Base-by-base conservation (phyloP, 1,140 invertebrate genomes). In the Zaprionus gabonicus region DNA sequence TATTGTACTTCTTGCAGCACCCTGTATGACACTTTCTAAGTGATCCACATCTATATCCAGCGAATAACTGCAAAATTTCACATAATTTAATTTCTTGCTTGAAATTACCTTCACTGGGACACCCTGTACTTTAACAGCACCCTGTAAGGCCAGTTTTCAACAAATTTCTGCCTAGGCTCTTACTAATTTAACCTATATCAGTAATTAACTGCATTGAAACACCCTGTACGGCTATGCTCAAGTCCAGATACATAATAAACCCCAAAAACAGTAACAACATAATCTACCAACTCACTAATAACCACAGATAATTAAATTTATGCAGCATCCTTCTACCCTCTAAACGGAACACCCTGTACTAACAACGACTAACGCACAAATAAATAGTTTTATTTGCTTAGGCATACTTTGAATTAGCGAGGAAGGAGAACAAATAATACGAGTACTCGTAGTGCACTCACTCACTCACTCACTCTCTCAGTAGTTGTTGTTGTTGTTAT, bases 391-490 rank as follows among this genome's bases (percentile, higher is more conserved):
- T 91, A 91, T 87, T 87, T 82, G 83, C 83, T 84, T 91, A 84
- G 88, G 81, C 88, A 91, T 82, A 91, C 80, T 91, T 91, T 84
- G 84, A 78, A 83, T 83, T 90, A 87, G 83, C 86, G 81, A 92
- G 91, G 86, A 92, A 91, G 91, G 91, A 92, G 91, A 92, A 85
- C 77, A 91, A 87, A 91, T 81, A 91, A 76, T 78, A 78, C 78
- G 78, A 75, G 46, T n/a, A 60, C 74, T 65, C 63, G 67, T 71
- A 79, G 69, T 53, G 41, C 58, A 56, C 53, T 28, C 53, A 56
- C 23, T 28, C 58, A 60, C 58, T 10, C 44, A 49, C 27, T 62
- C 34, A 70, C 58, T 38, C 17, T 25, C 46, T 6, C 25, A 46
- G 28, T 60, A 46, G 28, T 60, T 60, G 62, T 4, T 51, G 56